Percentiles rank a stretch among this genome's conserved stretches.
Conservation (phyloP, 2,888 invertebrate species). For the Mythimna pallens region DNA sequence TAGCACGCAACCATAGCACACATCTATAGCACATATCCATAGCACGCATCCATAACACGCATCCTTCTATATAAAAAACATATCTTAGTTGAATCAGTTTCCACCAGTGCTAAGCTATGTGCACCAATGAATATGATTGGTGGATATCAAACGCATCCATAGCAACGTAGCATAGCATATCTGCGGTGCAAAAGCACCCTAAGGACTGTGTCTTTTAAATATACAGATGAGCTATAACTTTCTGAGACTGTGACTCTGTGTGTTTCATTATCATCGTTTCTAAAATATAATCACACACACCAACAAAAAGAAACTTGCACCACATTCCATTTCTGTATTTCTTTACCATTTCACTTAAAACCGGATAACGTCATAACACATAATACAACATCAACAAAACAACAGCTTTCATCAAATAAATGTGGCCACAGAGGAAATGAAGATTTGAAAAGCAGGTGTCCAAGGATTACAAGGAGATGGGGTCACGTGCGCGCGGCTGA, state of each 20-base stretch:
- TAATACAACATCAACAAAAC: constrained; percentile 45
- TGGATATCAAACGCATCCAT: no score
- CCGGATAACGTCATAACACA: constrained; percentile 32
- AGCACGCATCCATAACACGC: no score
- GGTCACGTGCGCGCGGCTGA: constrained; percentile 85
- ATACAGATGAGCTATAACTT: no score
- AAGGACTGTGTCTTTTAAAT: no score
- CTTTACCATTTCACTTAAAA: constrained; percentile 39
- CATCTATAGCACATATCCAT: no score
- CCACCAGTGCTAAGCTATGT: no score
- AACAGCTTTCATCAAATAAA: constrained; percentile 58
- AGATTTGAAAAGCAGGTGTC: constrained; percentile 87
- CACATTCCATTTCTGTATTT: not conserved
- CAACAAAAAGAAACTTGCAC: not conserved
- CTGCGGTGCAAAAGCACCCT: no score
- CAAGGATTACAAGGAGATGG: constrained; percentile 86
- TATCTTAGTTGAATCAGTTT: no score
- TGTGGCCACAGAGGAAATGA: constrained; percentile 69
- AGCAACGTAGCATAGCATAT: no score
- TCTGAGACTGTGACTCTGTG: not conserved
- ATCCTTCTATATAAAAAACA: no score
- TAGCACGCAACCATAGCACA: no score
- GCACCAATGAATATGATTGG: no score
- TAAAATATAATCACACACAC: not conserved
- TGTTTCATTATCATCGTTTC: not conserved